Conservation (phyloP, 2,888 invertebrate genomes). For the Alviniconcha strummeri region DNA sequence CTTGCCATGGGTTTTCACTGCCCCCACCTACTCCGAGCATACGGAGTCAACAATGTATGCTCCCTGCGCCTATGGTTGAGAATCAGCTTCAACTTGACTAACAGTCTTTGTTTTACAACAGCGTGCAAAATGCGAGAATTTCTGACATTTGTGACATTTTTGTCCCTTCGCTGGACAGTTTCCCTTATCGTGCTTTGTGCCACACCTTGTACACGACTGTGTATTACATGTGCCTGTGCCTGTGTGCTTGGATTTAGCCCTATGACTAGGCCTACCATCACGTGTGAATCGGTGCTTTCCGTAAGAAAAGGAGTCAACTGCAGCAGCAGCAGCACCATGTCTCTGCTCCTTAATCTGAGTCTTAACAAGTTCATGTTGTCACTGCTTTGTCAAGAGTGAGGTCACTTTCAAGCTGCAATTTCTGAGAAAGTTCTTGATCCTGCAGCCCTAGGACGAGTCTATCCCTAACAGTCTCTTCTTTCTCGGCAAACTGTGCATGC, state of each 20-base stretch:
- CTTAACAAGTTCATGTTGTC: not conserved
- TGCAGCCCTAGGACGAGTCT: not conserved
- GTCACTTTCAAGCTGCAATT: not conserved
- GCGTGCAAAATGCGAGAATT: not conserved
- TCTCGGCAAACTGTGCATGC: not conserved
- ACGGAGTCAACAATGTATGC: not conserved
- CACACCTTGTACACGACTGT: not conserved
- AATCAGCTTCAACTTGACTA: too few relatives aligned
- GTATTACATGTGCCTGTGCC: not conserved
- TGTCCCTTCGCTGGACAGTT: slow-evolving; percentile 6
- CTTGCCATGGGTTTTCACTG: too few relatives aligned
- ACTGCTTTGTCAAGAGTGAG: not conserved
- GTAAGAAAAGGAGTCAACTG: too few relatives aligned
- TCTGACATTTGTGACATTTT: not conserved
- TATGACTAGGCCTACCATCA: not conserved
- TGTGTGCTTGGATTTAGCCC: not conserved
- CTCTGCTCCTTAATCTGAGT: not conserved
- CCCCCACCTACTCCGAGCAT: too few relatives aligned
- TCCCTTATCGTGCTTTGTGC: not conserved
- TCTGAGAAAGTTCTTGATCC: not conserved
- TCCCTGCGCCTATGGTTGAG: not conserved
- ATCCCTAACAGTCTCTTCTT: slow-evolving; percentile 6
- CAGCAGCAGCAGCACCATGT: not conserved
- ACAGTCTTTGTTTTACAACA: not conserved
- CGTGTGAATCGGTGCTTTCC: too few relatives aligned